Conservation (phyloP, 2,113 vertebrate species). For the Pan paniscus region DNA sequence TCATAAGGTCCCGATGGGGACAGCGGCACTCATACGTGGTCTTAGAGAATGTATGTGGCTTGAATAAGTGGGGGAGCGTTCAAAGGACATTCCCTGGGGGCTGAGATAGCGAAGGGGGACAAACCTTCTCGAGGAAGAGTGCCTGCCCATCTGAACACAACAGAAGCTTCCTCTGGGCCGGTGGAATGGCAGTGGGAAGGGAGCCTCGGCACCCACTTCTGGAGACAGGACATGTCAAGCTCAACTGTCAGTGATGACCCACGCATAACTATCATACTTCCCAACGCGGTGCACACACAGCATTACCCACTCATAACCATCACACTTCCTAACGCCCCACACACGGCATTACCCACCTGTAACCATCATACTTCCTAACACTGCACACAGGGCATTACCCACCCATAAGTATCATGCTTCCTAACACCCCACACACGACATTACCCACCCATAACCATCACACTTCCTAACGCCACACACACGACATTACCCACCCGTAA, state of each 20-base stretch:
- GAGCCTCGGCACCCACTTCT: neutral
- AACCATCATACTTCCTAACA: too few species aligned
- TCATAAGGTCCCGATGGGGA: neutral
- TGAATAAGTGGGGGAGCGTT: too few species aligned
- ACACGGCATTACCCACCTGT: rapidly evolving
- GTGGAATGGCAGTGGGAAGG: neutral
- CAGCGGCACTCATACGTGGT: too few species aligned
- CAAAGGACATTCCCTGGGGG: neutral
- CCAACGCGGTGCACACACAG: too few species aligned
- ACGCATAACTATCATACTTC: neutral
- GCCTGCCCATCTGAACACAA: neutral
- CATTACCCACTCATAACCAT: rapidly evolving
- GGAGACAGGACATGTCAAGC: neutral
- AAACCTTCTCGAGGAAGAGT: neutral
- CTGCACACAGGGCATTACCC: too few species aligned
- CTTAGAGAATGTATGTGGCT: neutral
- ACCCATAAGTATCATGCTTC: too few species aligned
- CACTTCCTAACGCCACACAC: too few species aligned
- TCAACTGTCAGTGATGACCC: neutral
- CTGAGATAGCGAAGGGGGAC: neutral
- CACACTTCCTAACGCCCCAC: rapidly evolving
- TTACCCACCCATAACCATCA: too few species aligned
- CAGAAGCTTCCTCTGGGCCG: neutral
- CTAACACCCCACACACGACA: rapidly evolving
- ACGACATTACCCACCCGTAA: neutral